Base-by-base conservation (phyloP, 2,888 invertebrate species). In the Tetranychus truncatus region DNA sequence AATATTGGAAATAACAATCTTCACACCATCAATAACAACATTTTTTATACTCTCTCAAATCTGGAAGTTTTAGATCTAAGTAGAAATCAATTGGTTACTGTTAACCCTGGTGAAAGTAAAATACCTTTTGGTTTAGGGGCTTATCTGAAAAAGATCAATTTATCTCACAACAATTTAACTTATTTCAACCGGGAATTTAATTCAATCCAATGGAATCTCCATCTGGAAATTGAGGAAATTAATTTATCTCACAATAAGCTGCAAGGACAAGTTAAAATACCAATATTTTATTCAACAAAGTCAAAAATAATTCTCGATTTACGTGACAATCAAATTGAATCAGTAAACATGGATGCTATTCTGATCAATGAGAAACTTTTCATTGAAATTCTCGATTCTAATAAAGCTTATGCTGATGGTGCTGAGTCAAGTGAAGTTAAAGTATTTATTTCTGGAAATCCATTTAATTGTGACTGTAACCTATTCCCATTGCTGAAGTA, bases 141-240 rank as follows among this genome's bases (percentile, higher is more conserved):
- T 80, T 87, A 88, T 81, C 84, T 91, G 72, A 86, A 88, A 80
- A 87, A 88, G 79, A 83, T 92, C 76, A 88, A 91, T 83, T 82
- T 92, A 76, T 86, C 88, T 79, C 83, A 85, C 78, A 86, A 86
- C 77, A 85, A 85, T 77, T 84, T 91, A 80, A 86, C 87, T 75
- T 85, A 85, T 78, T 84, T 91, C 74, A 86, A 89, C 78, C 86
- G 86, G 76, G 85, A 85, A 78, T 84, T 91, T 74, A 86, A 89
- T 78, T 86, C 86, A 76, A 76, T 79, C 44, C 74, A 78, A 45
- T 80, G 78, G 77, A 74, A 66, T 65, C 73, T 77, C 18, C 77
- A 79, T 72, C 73, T 78, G 34, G 75, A 77, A 46, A 45, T 80
- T 18, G 75, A 77, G 21, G 76, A 74, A 45, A 66, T 80, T n/a